Evolutionary conservation across 2,797 vertebrate genomes (phyloP), one percentile per base, ranked within the genome.

Genomic region (Pangasius sanitwongsei): DNA sequence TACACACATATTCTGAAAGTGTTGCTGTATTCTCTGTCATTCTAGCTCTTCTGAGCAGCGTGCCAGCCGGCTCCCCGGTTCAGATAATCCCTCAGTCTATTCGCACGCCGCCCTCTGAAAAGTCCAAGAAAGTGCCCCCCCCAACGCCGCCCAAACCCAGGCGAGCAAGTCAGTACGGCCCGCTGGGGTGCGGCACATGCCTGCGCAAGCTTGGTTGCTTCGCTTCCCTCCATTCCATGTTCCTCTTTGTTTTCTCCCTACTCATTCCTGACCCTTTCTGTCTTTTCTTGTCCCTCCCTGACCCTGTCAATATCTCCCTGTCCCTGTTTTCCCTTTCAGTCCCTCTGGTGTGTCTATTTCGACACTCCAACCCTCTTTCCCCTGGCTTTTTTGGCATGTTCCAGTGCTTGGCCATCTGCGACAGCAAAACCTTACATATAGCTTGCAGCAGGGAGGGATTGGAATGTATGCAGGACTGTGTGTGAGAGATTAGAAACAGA

Each of bases 161-260:
- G 74, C 96, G 96, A 96, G 96, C 97, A 97, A 97, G 97, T 97
- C 96, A 97, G 97, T 97, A 97, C 37, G 91, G 92, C 90, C 90
- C 85, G 87, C 88, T 89, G 93, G 93, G 93, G 91, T 18, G 48
- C 89, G 92, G 90, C 93, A 90, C 85, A 92, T 95, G 94, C 92
- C 92, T 96, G 94, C 89, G 90, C 92, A 93, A 86, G 91, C 93
- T 94, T 94, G 93, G 92, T 93, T 69, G 85, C 74, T 48, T 74
- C 53, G 65, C 74, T 67, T 31, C 55, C 70, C n/a, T 50, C 31
- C 48, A 34, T 85, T 18, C 65, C 23, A 70, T 82, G 88, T 90
- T 87, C 63, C 53, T 77, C 44, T 69, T 31, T 50, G 63, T 85
- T 69, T 48, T 69, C 11, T 69, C n/a, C 48, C n/a, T 34, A 13